These are phyloP conservation scores for Campaea margaritaria DNA, from an alignment of 2,888 invertebrate genomes.

Conservation along the genomic window DNA sequence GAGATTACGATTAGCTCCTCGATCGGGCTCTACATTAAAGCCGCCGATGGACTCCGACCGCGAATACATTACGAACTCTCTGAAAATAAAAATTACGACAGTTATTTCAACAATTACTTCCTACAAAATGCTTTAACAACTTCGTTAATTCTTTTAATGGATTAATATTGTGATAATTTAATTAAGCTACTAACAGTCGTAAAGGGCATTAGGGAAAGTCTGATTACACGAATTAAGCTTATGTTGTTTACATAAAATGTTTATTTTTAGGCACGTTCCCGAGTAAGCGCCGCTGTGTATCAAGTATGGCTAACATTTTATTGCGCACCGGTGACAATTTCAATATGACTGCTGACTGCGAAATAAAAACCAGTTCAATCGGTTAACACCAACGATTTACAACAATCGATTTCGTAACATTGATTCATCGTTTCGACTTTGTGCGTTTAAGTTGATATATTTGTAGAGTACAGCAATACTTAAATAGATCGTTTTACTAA, in stretches of 20 bases:
- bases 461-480: no score
- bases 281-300: slow-evolving; percentile 22
- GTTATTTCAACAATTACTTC: slow-evolving; percentile 41
- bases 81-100: slow-evolving; percentile 46
- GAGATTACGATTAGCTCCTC: slow-evolving; percentile 69
- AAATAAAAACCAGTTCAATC: background rate
- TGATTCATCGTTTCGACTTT: no score
- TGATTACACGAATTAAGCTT: slow-evolving; percentile 38
- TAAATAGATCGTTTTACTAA: no score
- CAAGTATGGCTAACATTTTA: slow-evolving; percentile 7
- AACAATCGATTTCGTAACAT: background rate
- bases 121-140: slow-evolving; percentile 51
- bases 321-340: background rate
- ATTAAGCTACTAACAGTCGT: slow-evolving; percentile 62
- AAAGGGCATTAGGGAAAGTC: slow-evolving; percentile 52
- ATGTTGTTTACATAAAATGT: slow-evolving; percentile 40
- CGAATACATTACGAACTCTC: slow-evolving; percentile 38
- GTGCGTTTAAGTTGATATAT: no score
- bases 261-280: slow-evolving; percentile 36
- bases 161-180: slow-evolving; percentile 65
- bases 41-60: slow-evolving; percentile 34
- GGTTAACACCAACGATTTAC: background rate
- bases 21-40: slow-evolving; percentile 54
- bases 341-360: background rate
- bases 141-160: slow-evolving; percentile 68